phyloP scores from a whole-genome alignment of 2,797 vertebrate genomes.

The Cephalopachus bancanus region DNA sequence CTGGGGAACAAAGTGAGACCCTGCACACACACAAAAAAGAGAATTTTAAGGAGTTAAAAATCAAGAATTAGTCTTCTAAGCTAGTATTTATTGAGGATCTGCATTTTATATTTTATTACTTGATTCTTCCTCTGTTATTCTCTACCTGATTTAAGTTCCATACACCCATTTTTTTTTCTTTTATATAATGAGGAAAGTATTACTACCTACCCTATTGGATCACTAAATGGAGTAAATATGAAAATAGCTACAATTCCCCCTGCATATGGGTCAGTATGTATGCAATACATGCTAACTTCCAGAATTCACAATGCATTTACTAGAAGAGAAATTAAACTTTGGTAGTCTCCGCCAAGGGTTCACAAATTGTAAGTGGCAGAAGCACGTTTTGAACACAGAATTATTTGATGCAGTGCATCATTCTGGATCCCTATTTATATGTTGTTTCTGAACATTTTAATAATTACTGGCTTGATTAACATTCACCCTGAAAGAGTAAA shows the following conservation, averaged over 20 bases:
- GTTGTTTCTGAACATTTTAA: neutral
- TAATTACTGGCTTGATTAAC: constrained; percentile 16
- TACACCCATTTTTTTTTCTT: neutral
- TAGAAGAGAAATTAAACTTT: neutral
- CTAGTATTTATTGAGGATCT: neutral
- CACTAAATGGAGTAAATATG: neutral
- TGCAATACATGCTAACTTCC: neutral
- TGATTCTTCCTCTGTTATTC: neutral
- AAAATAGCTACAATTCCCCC: neutral
- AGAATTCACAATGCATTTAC: neutral
- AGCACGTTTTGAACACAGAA: neutral
- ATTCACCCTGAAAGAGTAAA: constrained; percentile 20
- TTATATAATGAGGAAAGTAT: neutral
- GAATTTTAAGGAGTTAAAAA: too few relatives aligned
- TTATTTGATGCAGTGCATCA: neutral
- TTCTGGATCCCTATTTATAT: neutral
- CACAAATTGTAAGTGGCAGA: neutral
- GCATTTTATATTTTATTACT: neutral
- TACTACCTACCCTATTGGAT: neutral
- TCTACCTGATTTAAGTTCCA: neutral
- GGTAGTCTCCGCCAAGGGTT: neutral
- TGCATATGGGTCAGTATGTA: neutral
- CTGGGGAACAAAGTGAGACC: too few relatives aligned
- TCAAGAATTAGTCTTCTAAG: neutral
- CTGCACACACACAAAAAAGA: too few relatives aligned